Evolutionary conservation across 2,113 vertebrate genomes (phyloP), one percentile per base, ranked within the genome.

Genomic region (Ameiurus melas): DNA sequence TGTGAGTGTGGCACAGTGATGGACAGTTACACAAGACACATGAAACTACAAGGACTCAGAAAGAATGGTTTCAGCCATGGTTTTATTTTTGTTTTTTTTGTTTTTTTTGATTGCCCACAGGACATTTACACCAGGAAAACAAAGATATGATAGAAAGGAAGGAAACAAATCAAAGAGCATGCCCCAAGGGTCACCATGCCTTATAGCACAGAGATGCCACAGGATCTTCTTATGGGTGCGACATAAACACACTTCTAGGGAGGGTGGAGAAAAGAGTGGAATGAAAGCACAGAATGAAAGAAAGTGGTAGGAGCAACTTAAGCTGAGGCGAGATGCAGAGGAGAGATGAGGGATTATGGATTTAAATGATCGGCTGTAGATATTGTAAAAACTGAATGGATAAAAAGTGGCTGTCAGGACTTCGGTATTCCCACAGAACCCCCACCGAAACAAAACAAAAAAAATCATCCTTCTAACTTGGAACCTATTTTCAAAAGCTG

Each of bases 1-100:
- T 89, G 90, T 90, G 93, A 93, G 90, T 91, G 92, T 93, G 91
- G 91, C 87, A 87, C 93, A 92, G 92, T 91, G 93, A 95, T 95
- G 94, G 94, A 96, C 94, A 94, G 92, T 92, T 92, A 95, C 93
- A 96, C 93, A 89, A 90, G 94, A 95, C 94, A 95, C 95, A 96
- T 95, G 95, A 96, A 95, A 94, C 95, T 89, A 96, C 95, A 93
- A 95, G 90, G 95, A 96, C 95, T 94, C 95, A 85, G 93, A 95
- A 91, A 93, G 94, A 92, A 95, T 95, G 95, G 93, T 96, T 96
- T 96, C 94, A 96, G 93, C 93, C 94, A 92, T 89, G 93, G 93
- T 93, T 96, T 96, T 92, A 89, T 91, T 89, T 83, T 73, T 85
- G 83, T 89, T 83, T 71, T 33, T 57, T 57, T 19, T n/a, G n/a